Conservation (phyloP, 2,888 invertebrate species). For the Polyommatus icarus region DNA sequence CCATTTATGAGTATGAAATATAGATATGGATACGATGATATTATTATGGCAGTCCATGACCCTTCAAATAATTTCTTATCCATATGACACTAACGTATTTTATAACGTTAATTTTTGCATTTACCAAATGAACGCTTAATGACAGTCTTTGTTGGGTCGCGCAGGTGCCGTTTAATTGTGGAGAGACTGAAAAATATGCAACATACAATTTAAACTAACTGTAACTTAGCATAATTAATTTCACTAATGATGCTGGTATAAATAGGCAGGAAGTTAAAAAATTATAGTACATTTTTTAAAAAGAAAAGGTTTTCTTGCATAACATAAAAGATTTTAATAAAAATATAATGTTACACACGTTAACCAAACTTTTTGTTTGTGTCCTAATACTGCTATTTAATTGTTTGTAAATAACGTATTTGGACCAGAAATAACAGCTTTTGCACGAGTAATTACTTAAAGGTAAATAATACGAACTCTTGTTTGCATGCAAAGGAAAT, state of each 20-base stretch:
- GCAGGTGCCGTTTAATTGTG: slow-evolving; percentile 45
- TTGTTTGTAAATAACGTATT: background rate
- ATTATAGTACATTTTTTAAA: too few species aligned
- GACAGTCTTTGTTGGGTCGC: slow-evolving; percentile 53
- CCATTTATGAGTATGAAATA: too few species aligned
- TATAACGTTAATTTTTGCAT: slow-evolving; percentile 56
- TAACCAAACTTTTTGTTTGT: too few species aligned
- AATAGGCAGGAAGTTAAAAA: too few species aligned
- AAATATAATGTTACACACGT: too few species aligned
- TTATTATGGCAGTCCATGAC: too few species aligned
- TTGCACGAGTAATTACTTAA: background rate
- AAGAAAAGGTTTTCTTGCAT: too few species aligned
- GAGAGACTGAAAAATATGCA: slow-evolving; percentile 35
- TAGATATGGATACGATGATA: too few species aligned
- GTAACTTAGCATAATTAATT: background rate
- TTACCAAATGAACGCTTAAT: slow-evolving; percentile 59
- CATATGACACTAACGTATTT: slow-evolving; percentile 41
- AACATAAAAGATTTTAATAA: too few species aligned
- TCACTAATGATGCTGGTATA: background rate
- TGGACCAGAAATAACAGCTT: background rate
- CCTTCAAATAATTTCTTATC: slow-evolving; percentile 42
- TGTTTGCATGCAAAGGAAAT: slow-evolving; percentile 22
- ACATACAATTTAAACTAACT: slow-evolving; percentile 12
- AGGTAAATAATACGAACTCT: slow-evolving; percentile 14
- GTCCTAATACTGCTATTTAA: background rate